Percentiles rank a stretch among this genome's conserved stretches.
phyloP scores from a whole-genome alignment of 2,797 vertebrate species.

The Cheirogaleus major region DNA sequence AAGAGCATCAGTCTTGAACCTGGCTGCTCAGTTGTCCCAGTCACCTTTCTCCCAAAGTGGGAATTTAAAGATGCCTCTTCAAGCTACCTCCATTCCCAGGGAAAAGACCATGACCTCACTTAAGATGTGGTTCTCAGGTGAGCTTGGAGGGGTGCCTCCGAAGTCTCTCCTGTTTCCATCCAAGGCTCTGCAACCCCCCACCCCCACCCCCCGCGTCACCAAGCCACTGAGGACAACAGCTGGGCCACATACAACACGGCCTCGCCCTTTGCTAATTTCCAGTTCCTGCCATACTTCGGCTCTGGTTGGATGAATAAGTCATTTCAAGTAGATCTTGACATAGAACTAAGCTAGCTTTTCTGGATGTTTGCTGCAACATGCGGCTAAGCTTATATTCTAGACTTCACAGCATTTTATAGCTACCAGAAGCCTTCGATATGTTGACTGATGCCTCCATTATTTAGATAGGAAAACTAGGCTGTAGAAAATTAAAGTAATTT shows the following conservation, averaged over 20 bases:
- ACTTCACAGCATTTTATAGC: not conserved
- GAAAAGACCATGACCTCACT: not conserved
- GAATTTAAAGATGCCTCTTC: not conserved
- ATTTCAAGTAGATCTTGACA: not conserved
- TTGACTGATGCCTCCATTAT: not conserved
- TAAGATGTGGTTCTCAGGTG: not conserved
- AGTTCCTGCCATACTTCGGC: not conserved
- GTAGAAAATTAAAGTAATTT: not conserved
- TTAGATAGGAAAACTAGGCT: not conserved
- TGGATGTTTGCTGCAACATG: not conserved
- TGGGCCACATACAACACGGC: not conserved
- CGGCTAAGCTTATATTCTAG: not conserved
- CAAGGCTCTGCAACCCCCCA: too few relatives aligned
- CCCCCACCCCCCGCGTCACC: accelerated
- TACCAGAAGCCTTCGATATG: not conserved
- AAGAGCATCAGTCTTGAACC: not conserved
- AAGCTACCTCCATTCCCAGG: not conserved
- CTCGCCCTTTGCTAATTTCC: not conserved
- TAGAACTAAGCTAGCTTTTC: not conserved
- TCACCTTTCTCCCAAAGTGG: not conserved
- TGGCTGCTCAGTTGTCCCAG: not conserved
- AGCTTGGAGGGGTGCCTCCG: not conserved
- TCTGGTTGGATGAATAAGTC: not conserved
- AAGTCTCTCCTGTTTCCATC: not conserved
- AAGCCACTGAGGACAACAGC: not conserved